A percentile compares a stretch with the other conserved stretches of the same genome.
Conservation (phyloP, 2,797 vertebrate genomes). For the Epinephelus awoara region DNA sequence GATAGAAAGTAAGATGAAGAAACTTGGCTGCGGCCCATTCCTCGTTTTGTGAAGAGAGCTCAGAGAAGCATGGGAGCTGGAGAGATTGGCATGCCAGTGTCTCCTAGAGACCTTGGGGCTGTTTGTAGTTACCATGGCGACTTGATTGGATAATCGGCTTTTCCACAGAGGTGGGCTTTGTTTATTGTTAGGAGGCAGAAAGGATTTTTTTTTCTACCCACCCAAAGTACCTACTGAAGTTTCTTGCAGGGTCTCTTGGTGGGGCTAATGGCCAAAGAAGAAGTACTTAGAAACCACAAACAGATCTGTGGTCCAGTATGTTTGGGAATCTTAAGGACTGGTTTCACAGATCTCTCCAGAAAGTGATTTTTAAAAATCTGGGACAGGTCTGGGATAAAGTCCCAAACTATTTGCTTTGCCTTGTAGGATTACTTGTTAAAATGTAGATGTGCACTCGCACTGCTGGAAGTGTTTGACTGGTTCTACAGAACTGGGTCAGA, state of each 20-base stretch:
- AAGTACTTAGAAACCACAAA: slow-evolving; percentile 40
- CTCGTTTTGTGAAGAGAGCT: slow-evolving; percentile 28
- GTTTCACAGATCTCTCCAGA: slow-evolving; percentile 27
- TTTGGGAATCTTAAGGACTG: slow-evolving; percentile 44
- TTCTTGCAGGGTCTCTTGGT: slow-evolving; percentile 40
- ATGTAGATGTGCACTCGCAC: slow-evolving; percentile 45
- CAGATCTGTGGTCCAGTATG: slow-evolving; percentile 21
- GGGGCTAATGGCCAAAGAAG: slow-evolving; percentile 69
- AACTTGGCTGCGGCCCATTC: slow-evolving; percentile 13
- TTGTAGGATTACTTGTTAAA: slow-evolving; percentile 52
- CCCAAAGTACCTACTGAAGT: slow-evolving; percentile 48
- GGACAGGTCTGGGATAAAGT: slow-evolving; percentile 24
- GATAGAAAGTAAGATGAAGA: slow-evolving; percentile 20
- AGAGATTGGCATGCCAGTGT: slow-evolving; percentile 51
- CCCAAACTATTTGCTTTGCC: slow-evolving; percentile 56
- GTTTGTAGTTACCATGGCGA: slow-evolving; percentile 68
- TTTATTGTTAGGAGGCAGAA: slow-evolving; percentile 53
- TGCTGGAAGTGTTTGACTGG: slow-evolving; percentile 44
- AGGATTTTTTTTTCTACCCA: slow-evolving; percentile 14
- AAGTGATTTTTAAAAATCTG: neutral
- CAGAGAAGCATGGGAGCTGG: slow-evolving; percentile 23
- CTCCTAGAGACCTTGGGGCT: slow-evolving; percentile 49
- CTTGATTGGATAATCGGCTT: slow-evolving; percentile 62
- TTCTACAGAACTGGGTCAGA: slow-evolving; percentile 33
- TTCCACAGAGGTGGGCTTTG: slow-evolving; percentile 62